These are phyloP conservation scores for Hiodon alosoides DNA, from an alignment of 2,113 vertebrate genomes.

Conservation along the genomic window DNA sequence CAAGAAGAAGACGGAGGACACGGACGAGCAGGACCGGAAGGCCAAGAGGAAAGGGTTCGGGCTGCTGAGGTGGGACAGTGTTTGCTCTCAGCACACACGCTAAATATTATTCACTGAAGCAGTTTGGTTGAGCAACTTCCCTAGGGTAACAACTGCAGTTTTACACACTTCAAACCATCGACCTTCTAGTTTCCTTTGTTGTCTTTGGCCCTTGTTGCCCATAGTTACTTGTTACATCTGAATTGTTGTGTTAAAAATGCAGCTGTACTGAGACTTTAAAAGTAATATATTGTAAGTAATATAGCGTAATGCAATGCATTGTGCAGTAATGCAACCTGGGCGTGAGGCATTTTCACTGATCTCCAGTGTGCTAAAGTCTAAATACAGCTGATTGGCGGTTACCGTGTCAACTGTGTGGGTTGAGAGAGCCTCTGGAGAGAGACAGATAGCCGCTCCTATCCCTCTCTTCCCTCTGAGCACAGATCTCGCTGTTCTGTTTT, in stretches of 20 bases:
- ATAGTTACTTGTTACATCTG: background rate
- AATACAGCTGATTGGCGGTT: too few species aligned
- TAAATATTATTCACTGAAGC: too few species aligned
- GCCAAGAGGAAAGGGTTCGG: conserved; percentile 72
- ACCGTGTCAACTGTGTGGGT: too few species aligned
- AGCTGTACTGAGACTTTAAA: background rate
- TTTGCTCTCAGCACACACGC: background rate
- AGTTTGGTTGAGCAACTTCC: too few species aligned
- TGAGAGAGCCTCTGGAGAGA: background rate
- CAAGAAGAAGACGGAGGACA: conserved; percentile 69
- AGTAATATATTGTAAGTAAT: background rate
- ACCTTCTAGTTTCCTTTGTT: too few species aligned
- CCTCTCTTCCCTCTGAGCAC: background rate
- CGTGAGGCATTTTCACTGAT: too few species aligned
- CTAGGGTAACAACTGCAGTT: too few species aligned
- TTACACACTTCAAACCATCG: too few species aligned
- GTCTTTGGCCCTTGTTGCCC: too few species aligned
- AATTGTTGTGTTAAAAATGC: background rate
- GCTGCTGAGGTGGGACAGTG: conserved; percentile 64
- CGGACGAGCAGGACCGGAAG: conserved; percentile 65
- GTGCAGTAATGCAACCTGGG: too few species aligned
- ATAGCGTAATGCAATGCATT: background rate
- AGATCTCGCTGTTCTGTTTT: too few species aligned
- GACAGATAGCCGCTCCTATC: background rate
- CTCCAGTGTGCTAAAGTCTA: too few species aligned